Evolutionary conservation across 1,140 invertebrate genomes (phyloP), one percentile per base, ranked within the genome.

Genomic region (Oscheius sp.): DNA sequence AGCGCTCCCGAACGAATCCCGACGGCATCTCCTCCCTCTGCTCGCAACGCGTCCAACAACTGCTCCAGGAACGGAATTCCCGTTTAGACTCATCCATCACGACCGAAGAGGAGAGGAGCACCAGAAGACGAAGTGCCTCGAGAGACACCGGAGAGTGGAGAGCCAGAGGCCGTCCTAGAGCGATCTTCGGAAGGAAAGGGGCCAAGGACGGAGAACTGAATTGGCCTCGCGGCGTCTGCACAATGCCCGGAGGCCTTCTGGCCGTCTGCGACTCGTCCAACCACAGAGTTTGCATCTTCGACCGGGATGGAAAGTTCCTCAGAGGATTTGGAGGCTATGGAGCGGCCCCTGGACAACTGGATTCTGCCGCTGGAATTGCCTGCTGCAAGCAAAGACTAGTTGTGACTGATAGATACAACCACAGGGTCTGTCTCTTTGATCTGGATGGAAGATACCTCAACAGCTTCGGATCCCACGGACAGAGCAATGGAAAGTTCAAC

Each of bases 291-390:
- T 90, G 96, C 89, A 91, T 98, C 58, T 92, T 98, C 84, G 94
- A 97, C 87, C 35, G 49, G 34, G 90, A 91, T 79, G 93, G 95
- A 78, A 88, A 91, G 73, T 97, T 96, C 86, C 87, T 97, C 58
- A 88, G 92, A 81, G 88, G 91, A 18, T 97, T 98, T 85, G 95
- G 95, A 55, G 91, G 90, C 81, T 94, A n/a, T n/a, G n/a, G n/a
- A n/a, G n/a, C n/a, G n/a, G n/a, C n/a, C n/a, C 92, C 95, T 82
- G 95, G 93, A 45, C 93, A 98, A 85, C 97, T 99, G 85, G 95
- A 98, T 85, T 97, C 93, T 85, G 88, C 95, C 68, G 94, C 95
- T 42, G 95, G 94, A 23, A 92, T 99, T 38, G 92, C 93, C 34
- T 93, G 97, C 68, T 97, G 55, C 23, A 72, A 72, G 20, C 38